Conservation (phyloP, 1,140 invertebrate species). For the Drosophila micromelanica region DNA sequence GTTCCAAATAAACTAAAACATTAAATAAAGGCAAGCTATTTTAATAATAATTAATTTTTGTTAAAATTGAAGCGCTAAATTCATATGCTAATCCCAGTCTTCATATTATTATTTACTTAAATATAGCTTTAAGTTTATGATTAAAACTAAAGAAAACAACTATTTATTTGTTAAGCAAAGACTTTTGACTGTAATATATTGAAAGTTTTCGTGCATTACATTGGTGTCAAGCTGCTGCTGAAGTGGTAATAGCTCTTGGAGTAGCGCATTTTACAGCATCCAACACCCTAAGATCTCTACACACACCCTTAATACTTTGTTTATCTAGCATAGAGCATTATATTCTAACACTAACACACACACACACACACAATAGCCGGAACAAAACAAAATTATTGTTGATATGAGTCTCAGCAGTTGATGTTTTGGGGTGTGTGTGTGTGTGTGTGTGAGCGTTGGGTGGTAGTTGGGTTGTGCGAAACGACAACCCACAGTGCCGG, state of each 20-base stretch:
- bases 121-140: no score
- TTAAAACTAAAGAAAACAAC: background rate
- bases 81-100: no score
- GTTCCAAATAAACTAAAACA: slow-evolving; percentile 15
- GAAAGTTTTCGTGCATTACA: background rate
- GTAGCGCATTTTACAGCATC: slow-evolving; percentile 50
- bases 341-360: slow-evolving; percentile 34
- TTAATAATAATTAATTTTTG: no score
- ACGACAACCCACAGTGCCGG: slow-evolving; percentile 45
- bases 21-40: no score
- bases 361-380: slow-evolving; percentile 29
- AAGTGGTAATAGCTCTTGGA: slow-evolving; percentile 17
- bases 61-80: no score
- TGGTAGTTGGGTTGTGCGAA: slow-evolving; percentile 30
- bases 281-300: slow-evolving; percentile 57
- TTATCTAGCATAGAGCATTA: slow-evolving; percentile 68
- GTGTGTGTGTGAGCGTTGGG: background rate
- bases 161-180: background rate
- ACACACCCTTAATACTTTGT: slow-evolving; percentile 73
- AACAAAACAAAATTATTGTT: slow-evolving; percentile 74
- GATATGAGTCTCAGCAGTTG: slow-evolving; percentile 61
- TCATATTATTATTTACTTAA: no score
- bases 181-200: background rate
- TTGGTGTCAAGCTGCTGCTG: slow-evolving; percentile 25
- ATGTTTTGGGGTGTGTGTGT: slow-evolving; percentile 54